Percentiles rank a stretch among this genome's conserved stretches.
Conservation (phyloP, 2,888 invertebrate genomes). For the Latrodectus hesperus region DNA sequence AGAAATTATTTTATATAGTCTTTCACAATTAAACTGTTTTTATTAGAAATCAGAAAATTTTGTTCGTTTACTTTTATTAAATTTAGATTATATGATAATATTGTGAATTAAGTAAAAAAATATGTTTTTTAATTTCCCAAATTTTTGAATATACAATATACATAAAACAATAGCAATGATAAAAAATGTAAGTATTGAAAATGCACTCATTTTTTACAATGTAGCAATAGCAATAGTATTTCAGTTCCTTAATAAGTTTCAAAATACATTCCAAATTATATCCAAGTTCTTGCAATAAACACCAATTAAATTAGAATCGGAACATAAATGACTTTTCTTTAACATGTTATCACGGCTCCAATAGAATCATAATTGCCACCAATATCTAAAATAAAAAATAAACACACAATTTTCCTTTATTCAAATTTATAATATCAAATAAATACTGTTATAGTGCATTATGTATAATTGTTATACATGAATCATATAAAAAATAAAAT, state of each 20-base stretch:
- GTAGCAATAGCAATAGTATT: conserved; percentile 63
- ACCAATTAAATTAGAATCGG: neutral
- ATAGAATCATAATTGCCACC: conserved; percentile 48
- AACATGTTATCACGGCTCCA: conserved; percentile 56
- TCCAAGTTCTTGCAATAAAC: neutral
- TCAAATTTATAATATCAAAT: too few relatives aligned
- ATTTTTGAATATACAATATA: too few relatives aligned
- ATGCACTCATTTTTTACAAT: conserved; percentile 30
- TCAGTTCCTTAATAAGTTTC: neutral
- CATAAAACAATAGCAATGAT: too few relatives aligned
- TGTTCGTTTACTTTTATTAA: neutral
- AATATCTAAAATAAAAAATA: conserved; percentile 33
- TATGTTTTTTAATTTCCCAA: too few relatives aligned
- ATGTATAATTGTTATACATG: too few relatives aligned
- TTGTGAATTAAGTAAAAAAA: too few relatives aligned
- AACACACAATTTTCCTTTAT: too few relatives aligned
- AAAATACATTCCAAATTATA: neutral
- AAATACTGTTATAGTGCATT: too few relatives aligned
- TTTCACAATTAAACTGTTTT: neutral
- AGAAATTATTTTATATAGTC: neutral
- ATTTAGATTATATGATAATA: too few relatives aligned
- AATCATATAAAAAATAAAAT: too few relatives aligned
- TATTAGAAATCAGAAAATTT: neutral
- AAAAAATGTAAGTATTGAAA: neutral
- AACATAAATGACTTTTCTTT: neutral